Conservation (phyloP, 2,888 invertebrate genomes). For the Apeira syringaria region DNA sequence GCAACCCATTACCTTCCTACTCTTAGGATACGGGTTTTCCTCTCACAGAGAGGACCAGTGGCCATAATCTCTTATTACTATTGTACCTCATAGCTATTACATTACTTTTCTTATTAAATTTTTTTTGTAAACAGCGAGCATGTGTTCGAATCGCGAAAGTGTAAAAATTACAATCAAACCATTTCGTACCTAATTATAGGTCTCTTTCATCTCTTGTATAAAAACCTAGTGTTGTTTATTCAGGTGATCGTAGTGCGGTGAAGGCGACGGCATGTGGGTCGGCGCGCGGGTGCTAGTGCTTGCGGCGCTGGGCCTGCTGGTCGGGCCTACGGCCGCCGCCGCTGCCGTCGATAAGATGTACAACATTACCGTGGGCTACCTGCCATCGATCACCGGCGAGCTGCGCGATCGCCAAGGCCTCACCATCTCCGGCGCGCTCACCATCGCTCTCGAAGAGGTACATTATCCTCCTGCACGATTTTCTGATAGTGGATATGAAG, state of each 20-base stretch:
- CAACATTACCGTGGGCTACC: slow-evolving; percentile 91
- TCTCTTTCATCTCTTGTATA: too few relatives aligned
- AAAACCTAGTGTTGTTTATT: slow-evolving; percentile 4
- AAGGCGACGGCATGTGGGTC: slow-evolving; percentile 86
- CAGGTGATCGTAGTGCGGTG: slow-evolving; percentile 65
- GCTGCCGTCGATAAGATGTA: slow-evolving; percentile 70
- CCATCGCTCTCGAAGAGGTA: slow-evolving; percentile 94
- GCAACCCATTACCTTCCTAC: too few relatives aligned
- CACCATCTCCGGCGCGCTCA: slow-evolving; percentile 94
- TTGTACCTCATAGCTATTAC: too few relatives aligned
- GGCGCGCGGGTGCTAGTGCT: slow-evolving; percentile 86
- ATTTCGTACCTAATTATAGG: too few relatives aligned
- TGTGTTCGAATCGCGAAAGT: too few relatives aligned
- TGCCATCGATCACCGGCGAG: slow-evolving; percentile 91
- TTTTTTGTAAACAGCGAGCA: too few relatives aligned
- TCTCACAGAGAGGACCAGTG: too few relatives aligned
- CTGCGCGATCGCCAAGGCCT: slow-evolving; percentile 92
- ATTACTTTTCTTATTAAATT: too few relatives aligned
- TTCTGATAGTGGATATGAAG: too few relatives aligned
- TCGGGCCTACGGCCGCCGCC: slow-evolving; percentile 56
- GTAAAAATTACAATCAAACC: too few relatives aligned
- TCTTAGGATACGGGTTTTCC: too few relatives aligned
- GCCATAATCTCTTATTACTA: too few relatives aligned
- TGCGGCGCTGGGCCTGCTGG: slow-evolving; percentile 84
- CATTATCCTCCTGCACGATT: slow-evolving; percentile 7